These are phyloP conservation scores for Isaurus tuberculatus DNA, from an alignment of 92 coral and sea anemone species.

Conservation along the genomic window DNA sequence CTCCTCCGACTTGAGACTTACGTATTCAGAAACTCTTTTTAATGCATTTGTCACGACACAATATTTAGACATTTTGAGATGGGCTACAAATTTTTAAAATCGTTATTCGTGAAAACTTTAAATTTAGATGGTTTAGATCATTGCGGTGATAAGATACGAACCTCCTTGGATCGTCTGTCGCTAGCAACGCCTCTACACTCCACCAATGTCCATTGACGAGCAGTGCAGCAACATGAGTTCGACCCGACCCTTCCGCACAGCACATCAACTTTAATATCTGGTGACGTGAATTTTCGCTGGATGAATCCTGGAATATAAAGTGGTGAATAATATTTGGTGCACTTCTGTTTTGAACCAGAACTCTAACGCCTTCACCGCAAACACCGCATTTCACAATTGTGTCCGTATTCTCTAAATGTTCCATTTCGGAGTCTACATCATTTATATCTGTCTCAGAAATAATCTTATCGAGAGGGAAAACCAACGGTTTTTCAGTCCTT, in stretches of 20 bases:
- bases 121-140: background rate
- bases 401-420: slow-evolving; percentile 25
- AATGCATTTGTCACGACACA: too few species aligned
- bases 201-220: slow-evolving; percentile 51
- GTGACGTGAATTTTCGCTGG: slow-evolving; percentile 17
- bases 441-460: slow-evolving; percentile 34
- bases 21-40: too few species aligned
- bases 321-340: slow-evolving; percentile 43
- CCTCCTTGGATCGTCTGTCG: slow-evolving; percentile 45
- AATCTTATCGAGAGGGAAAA: slow-evolving; percentile 43
- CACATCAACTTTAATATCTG: slow-evolving; percentile 41
- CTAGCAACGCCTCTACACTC: slow-evolving; percentile 51
- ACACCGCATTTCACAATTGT: slow-evolving; percentile 40
- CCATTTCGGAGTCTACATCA: slow-evolving; percentile 44
- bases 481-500: slow-evolving; percentile 1
- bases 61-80: too few species aligned
- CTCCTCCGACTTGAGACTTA: too few species aligned
- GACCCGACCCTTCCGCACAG: slow-evolving; percentile 23
- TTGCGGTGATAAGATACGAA: background rate
- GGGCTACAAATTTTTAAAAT: too few species aligned
- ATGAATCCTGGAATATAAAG: slow-evolving; percentile 41
- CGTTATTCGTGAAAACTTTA: too few species aligned
- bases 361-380: slow-evolving; percentile 35
- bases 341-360: slow-evolving; percentile 19
- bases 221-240: slow-evolving; percentile 51